Percentiles rank a stretch among this genome's conserved stretches.
phyloP scores from a whole-genome alignment of 2,113 vertebrate genomes.

The Mixornis gularis region DNA sequence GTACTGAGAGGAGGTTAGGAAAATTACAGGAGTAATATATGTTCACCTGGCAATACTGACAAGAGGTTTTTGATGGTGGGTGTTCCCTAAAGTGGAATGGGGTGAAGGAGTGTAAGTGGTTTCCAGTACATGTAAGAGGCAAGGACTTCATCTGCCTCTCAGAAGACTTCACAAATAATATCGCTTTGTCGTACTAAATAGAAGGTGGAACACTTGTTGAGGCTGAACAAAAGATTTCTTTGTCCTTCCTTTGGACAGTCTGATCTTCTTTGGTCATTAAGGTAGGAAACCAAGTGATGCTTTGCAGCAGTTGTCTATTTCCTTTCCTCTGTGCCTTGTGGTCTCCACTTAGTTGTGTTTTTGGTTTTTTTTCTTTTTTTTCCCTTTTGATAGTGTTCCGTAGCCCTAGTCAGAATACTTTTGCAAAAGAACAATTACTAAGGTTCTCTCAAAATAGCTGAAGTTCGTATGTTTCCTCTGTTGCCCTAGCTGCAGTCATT shows the following conservation, averaged over 20 bases:
- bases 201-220: background rate
- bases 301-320: background rate
- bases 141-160: background rate
- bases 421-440: background rate
- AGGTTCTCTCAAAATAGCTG: background rate
- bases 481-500: background rate
- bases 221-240: background rate
- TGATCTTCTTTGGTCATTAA: background rate
- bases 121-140: background rate
- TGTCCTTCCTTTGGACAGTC: background rate
- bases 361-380: rapidly evolving
- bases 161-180: background rate
- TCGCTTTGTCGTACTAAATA: background rate
- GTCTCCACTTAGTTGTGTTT: background rate
- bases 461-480: background rate
- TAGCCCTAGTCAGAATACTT: background rate
- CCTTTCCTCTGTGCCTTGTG: background rate
- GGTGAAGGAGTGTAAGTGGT: background rate
- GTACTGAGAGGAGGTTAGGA: background rate
- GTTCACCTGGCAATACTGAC: background rate
- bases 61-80: background rate
- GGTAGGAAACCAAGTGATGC: background rate
- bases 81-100: background rate
- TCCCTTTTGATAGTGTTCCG: background rate
- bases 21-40: background rate